Percentiles rank a stretch among this genome's conserved stretches.
These are phyloP conservation scores for Uropetala carovei DNA, from an alignment of 2,888 invertebrate genomes.

Conservation along the genomic window DNA sequence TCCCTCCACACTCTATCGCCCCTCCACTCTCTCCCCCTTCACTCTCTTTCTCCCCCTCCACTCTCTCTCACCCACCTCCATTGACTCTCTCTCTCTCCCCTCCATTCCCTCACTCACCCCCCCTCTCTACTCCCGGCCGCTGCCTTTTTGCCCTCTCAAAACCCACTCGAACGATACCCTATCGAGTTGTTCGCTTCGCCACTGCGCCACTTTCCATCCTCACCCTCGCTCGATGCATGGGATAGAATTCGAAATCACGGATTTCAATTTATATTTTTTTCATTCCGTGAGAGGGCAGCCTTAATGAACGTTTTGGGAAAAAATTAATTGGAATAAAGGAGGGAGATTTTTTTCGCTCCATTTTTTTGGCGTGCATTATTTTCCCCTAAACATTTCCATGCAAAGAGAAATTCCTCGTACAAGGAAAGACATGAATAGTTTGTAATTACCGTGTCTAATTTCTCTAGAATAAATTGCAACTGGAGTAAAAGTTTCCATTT, in stretches of 20 bases:
- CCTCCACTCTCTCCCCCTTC: too few species aligned
- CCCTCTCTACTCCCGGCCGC: constrained; percentile 6
- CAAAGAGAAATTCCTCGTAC: not conserved
- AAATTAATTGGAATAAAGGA: constrained; percentile 26
- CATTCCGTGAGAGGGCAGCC: constrained; percentile 26
- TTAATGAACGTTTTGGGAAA: constrained; percentile 55
- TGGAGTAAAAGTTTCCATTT: not conserved
- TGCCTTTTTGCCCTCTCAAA: constrained; percentile 6
- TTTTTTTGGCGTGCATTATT: not conserved
- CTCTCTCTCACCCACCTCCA: not conserved
- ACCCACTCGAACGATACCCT: constrained; percentile 62
- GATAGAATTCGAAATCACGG: constrained; percentile 60
- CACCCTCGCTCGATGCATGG: constrained; percentile 40
- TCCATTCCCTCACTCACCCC: not conserved
- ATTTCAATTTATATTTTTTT: constrained; percentile 42
- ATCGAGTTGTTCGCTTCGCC: constrained; percentile 48
- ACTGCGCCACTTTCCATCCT: constrained; percentile 36
- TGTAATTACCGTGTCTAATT: not conserved
- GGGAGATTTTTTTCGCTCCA: not conserved
- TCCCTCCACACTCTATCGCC: too few species aligned
- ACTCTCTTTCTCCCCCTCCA: not conserved
- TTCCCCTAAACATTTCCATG: constrained; percentile 24
- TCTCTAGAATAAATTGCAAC: not conserved
- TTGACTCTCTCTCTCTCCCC: not conserved
- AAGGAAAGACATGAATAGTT: not conserved